Evolutionary conservation across 1,140 invertebrate species (phyloP).

Genomic region (Ericerus pela): DNA sequence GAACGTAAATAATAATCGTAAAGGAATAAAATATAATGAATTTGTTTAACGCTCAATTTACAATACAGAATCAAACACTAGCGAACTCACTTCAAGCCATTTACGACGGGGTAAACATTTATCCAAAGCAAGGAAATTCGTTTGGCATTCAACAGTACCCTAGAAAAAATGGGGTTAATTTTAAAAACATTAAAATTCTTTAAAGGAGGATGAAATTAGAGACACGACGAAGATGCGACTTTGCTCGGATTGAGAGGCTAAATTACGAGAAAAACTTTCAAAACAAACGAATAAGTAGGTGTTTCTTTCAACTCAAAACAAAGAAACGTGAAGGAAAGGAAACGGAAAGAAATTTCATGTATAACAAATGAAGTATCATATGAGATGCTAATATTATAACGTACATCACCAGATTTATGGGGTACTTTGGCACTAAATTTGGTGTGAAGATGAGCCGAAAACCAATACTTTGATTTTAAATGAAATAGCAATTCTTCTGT

Average conservation of each 20-base stretch:
- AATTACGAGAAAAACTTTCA: too few relatives aligned
- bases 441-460: constrained; percentile 92
- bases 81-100: constrained; percentile 56
- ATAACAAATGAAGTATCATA: constrained; percentile 14
- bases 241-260: too few relatives aligned
- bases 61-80: neutral
- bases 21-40: neutral
- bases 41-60: constrained; percentile 9
- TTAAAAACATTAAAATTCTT: too few relatives aligned
- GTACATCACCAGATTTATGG: constrained; percentile 36
- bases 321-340: too few relatives aligned
- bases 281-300: too few relatives aligned
- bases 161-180: neutral
- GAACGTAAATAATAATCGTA: neutral
- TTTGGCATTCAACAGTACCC: neutral
- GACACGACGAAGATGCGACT: too few relatives aligned
- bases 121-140: constrained; percentile 75
- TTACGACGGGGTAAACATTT: constrained; percentile 81
- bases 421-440: constrained; percentile 80
- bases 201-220: too few relatives aligned
- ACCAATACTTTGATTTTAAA: constrained; percentile 84
- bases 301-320: too few relatives aligned
- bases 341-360: constrained; percentile 12
- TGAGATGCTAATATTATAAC: too few relatives aligned
- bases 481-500: constrained; percentile 59